Conservation (phyloP, 2,888 invertebrate genomes). For the Acrobasis consociella region DNA sequence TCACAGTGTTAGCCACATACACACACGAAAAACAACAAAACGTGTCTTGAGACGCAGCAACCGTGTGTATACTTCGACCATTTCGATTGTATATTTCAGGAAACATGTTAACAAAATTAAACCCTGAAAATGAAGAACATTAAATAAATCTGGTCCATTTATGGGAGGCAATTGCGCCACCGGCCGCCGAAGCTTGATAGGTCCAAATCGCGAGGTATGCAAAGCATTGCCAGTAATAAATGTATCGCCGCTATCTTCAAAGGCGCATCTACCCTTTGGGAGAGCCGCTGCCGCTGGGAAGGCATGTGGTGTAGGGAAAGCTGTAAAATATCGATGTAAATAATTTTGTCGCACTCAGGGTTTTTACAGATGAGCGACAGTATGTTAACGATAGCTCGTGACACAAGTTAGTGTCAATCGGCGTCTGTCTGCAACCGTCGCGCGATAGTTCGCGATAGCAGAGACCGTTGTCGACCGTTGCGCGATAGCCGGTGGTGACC, state of each 20-base stretch:
- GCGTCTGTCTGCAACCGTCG: too few relatives aligned
- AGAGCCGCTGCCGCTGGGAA: conserved; percentile 56
- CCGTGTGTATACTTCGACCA: too few relatives aligned
- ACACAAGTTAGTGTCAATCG: too few relatives aligned
- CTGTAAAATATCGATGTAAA: conserved; percentile 31
- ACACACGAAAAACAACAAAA: too few relatives aligned
- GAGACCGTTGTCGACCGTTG: too few relatives aligned
- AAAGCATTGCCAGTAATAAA: conserved; percentile 68
- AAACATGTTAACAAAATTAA: neutral
- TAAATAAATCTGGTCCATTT: conserved; percentile 23
- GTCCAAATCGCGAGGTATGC: conserved; percentile 50
- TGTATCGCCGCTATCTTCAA: conserved; percentile 79
- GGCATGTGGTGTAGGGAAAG: conserved; percentile 36
- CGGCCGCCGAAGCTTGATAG: conserved; percentile 18
- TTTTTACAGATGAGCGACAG: too few relatives aligned
- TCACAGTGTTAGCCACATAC: too few relatives aligned
- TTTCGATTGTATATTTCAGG: neutral
- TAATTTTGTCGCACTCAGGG: conserved; percentile 19
- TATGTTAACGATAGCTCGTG: too few relatives aligned
- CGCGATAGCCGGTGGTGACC: too few relatives aligned
- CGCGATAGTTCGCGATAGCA: too few relatives aligned
- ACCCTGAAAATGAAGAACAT: conserved; percentile 11
- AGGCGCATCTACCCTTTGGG: conserved; percentile 71
- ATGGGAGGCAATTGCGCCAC: conserved; percentile 20
- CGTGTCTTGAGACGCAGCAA: too few relatives aligned